Conservation (phyloP, 2,113 vertebrate species). For the Penelope pileata region DNA sequence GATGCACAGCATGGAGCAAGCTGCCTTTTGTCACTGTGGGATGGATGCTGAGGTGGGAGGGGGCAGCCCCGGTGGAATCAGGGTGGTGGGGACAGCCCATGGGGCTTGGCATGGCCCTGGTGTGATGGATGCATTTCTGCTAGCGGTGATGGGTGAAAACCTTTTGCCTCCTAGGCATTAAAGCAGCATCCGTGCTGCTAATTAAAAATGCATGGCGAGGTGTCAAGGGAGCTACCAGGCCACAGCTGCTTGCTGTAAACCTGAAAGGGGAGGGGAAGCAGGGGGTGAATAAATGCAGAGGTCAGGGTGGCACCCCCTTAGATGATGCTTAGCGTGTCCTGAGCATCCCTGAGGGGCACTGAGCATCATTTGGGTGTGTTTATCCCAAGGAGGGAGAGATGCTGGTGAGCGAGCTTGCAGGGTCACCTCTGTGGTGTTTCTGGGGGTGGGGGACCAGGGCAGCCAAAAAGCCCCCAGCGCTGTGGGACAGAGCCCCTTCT, state of each 20-base stretch:
- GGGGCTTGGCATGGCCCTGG: neutral
- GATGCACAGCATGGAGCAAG: neutral
- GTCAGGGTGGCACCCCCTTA: too few relatives aligned
- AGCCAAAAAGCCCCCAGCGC: neutral
- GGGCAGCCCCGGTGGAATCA: neutral
- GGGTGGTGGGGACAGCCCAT: accelerated
- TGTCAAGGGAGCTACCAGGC: neutral
- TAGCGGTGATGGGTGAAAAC: neutral
- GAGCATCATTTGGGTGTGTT: neutral
- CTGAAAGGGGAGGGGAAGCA: too few relatives aligned
- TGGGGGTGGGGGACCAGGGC: neutral
- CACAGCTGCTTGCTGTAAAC: neutral
- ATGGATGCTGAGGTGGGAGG: accelerated
- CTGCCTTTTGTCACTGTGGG: neutral
- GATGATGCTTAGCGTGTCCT: too few relatives aligned
- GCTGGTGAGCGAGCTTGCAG: neutral
- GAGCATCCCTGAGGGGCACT: too few relatives aligned
- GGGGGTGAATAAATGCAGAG: neutral
- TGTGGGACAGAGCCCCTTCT: neutral
- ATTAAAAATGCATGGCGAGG: neutral
- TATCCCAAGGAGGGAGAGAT: neutral
- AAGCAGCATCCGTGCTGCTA: neutral
- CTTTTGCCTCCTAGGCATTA: neutral
- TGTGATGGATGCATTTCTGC: neutral
- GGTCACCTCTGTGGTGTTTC: conserved; percentile 55